Percentiles rank a stretch among this genome's conserved stretches.
These are phyloP conservation scores for Tinamus major DNA, from an alignment of 2,797 vertebrate genomes.

Conservation along the genomic window DNA sequence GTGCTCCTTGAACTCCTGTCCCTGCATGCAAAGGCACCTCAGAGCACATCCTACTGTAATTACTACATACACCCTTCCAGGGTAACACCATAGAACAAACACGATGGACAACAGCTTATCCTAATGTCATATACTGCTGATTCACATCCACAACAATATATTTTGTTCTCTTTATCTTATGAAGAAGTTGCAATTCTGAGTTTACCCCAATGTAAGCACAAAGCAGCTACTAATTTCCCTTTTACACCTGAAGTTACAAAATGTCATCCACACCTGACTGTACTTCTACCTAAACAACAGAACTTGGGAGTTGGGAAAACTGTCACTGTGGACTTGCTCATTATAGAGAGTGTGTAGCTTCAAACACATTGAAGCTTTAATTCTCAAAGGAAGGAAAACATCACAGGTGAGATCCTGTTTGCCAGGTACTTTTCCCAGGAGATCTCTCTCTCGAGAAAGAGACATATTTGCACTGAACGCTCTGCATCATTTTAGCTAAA, in stretches of 20 bases:
- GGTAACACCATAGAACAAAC: background rate
- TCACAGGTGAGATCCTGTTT: background rate
- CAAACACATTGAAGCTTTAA: background rate
- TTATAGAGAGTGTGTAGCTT: background rate
- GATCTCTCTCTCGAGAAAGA: background rate
- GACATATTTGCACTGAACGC: background rate
- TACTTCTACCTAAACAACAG: background rate
- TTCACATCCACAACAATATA: background rate
- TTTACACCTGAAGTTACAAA: background rate
- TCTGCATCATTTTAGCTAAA: background rate
- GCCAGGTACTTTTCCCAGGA: background rate
- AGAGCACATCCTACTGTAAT: background rate
- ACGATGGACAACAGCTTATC: background rate
- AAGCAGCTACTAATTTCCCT: background rate
- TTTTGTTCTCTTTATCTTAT: background rate
- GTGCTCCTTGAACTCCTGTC: background rate
- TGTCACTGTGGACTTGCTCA: background rate
- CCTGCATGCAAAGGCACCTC: rapidly evolving
- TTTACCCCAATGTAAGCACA: background rate
- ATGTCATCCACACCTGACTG: background rate
- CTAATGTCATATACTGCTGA: background rate
- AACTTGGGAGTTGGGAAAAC: background rate
- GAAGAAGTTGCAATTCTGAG: background rate
- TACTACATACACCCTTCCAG: background rate
- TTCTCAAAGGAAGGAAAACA: background rate